Conservation (phyloP, 2,888 invertebrate species). For the Mechanitis messenoides region DNA sequence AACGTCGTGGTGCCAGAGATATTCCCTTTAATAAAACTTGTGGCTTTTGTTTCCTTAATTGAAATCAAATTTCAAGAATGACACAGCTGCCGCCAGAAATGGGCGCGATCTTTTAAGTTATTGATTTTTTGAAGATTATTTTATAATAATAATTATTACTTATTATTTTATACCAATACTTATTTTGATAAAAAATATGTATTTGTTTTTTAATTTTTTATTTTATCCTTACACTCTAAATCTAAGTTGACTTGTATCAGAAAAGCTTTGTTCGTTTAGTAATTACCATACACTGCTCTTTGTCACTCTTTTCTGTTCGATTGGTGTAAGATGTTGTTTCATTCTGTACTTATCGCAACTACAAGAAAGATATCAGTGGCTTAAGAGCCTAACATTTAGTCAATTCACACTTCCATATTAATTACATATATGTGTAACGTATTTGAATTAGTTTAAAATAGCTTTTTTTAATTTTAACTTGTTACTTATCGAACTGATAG, state of each 20-base stretch:
- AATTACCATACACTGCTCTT: not conserved
- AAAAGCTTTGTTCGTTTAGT: not conserved
- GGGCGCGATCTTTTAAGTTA: conserved; percentile 35
- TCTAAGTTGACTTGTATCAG: not conserved
- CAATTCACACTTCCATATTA: too few species aligned
- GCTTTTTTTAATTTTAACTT: too few species aligned
- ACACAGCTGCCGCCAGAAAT: conserved; percentile 59
- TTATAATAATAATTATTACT: not conserved
- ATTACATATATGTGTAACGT: too few species aligned
- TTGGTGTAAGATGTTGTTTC: not conserved
- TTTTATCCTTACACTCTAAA: not conserved
- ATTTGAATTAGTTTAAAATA: too few species aligned
- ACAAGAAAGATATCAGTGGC: too few species aligned
- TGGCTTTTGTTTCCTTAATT: conserved; percentile 67
- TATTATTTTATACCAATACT: not conserved
- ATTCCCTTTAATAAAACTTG: conserved; percentile 67
- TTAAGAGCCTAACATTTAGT: too few species aligned
- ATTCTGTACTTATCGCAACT: not conserved
- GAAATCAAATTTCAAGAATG: conserved; percentile 66
- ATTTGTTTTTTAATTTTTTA: not conserved
- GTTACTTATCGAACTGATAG: too few species aligned
- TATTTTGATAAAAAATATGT: not conserved
- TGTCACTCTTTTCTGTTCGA: not conserved
- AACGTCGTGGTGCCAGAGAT: conserved; percentile 41
- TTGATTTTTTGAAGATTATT: conserved; percentile 15